These are phyloP conservation scores for Brachystomella parvula DNA, from an alignment of 1,140 invertebrate genomes.

Conservation along the genomic window DNA sequence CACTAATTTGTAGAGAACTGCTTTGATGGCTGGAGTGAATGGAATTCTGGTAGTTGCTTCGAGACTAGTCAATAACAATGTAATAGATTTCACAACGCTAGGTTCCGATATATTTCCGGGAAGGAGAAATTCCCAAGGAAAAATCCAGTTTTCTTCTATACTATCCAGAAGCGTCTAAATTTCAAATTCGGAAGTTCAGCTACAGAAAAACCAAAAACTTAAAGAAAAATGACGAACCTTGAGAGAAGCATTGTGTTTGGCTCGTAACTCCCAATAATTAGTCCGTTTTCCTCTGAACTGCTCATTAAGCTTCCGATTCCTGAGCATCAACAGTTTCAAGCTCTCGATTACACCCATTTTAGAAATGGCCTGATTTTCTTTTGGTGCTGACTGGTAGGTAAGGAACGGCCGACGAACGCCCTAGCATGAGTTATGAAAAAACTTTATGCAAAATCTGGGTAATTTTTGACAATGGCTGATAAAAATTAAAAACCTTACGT, in stretches of 20 bases:
- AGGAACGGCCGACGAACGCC: not conserved
- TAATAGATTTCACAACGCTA: constrained; percentile 16
- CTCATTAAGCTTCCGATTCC: constrained; percentile 20
- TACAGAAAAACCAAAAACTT: not conserved
- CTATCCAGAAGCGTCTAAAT: constrained; percentile 8
- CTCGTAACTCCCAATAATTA: constrained; percentile 24
- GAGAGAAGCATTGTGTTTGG: constrained; percentile 18
- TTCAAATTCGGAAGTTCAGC: not conserved
- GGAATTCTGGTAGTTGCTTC: not conserved
- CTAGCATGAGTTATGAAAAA: not conserved
- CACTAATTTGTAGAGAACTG: constrained; percentile 30
- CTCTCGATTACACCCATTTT: not conserved
- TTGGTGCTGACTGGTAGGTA: not conserved
- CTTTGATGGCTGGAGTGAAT: not conserved
- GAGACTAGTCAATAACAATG: not conserved
- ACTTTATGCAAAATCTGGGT: not conserved
- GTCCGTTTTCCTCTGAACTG: not conserved
- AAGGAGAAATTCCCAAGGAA: constrained; percentile 27
- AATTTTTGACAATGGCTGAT: not conserved
- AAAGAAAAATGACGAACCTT: not conserved
- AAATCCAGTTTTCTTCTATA: constrained; percentile 30
- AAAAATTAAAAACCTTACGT: not conserved
- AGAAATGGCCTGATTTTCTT: not conserved
- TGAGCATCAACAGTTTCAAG: constrained; percentile 21
- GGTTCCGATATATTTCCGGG: constrained; percentile 24